These are phyloP conservation scores for Babyrousa celebensis DNA, from an alignment of 2,797 vertebrate species.

Conservation along the genomic window DNA sequence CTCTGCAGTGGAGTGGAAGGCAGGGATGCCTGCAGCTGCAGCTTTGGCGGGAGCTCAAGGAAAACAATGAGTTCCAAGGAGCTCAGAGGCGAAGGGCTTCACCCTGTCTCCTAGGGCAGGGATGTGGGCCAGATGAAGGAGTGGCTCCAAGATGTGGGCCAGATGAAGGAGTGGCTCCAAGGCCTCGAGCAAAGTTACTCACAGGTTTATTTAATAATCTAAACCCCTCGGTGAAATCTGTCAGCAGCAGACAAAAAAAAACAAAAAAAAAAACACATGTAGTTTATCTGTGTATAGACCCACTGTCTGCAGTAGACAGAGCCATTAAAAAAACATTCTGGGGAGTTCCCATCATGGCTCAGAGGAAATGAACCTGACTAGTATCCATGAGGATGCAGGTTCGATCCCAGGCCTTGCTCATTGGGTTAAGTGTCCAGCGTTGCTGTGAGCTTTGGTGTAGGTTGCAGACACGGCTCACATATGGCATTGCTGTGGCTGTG, in stretches of 20 bases:
- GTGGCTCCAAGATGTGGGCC: background rate
- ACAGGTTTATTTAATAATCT: background rate
- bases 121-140: background rate
- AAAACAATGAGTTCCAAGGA: background rate
- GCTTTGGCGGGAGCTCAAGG: background rate
- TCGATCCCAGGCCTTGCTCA: too few relatives aligned
- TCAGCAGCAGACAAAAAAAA: constrained; percentile 51
- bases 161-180: background rate
- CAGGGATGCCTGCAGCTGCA: constrained; percentile 42
- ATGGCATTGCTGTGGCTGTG: too few relatives aligned
- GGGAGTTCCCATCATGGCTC: too few relatives aligned
- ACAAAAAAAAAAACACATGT: background rate
- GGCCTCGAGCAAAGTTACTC: background rate
- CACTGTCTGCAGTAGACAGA: background rate
- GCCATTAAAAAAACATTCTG: background rate
- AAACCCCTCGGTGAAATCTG: background rate
- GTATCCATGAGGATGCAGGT: too few relatives aligned
- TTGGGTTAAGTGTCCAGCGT: too few relatives aligned
- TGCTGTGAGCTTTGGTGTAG: too few relatives aligned
- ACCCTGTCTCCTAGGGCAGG: background rate
- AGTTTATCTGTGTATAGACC: background rate
- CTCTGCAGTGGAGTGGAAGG: constrained; percentile 33
- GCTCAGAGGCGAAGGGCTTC: constrained; percentile 32
- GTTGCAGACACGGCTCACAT: too few relatives aligned
- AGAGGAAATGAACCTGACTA: too few relatives aligned